Evolutionary conservation across 1,140 invertebrate species (phyloP), one percentile per base, ranked within the genome.

Genomic region (Zaprionus nigranus): DNA sequence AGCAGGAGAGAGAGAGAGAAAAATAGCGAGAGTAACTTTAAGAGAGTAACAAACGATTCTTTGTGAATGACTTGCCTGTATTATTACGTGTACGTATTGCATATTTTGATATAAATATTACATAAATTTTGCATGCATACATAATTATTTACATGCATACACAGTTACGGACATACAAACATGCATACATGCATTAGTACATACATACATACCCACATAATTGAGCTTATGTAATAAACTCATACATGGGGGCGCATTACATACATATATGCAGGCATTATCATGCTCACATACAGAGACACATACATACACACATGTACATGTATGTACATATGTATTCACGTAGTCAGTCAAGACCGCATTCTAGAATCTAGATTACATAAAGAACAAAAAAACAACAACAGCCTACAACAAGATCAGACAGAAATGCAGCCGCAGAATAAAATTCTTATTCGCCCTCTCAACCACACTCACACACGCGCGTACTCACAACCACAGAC

Each of bases 311-410:
- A 46, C 22, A 15, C 5, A 5, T 49, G n/a, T n/a, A n/a, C n/a
- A 38, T 12, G n/a, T n/a, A 64, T 13, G 20, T 22, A 49, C 6
- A 40, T 46, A 30, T 7, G 30, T 30, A 22, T 43, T 12, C 17
- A 28, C 43, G 22, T 40, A 61, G 74, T 73, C 58, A 38, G 62
- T 61, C 75, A 79, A 73, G 65, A 76, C 71, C 60, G 53, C 78
- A 87, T 87, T 84, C 80, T 88, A 84, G 80, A 87, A 83, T 88
- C 81, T 88, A 78, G 81, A 87, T 87, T 87, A 87, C 78, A 87
- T 87, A 87, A 88, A 87, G 40, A n/a, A 75, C 30, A 40, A 46
- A 54, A 56, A 54, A 28, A 60, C 34, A 40, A 40, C 43, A 43
- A 40, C 20, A 51, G 70, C 62, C 60, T 75, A 70, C 75, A 78